A percentile compares a stretch with the other conserved stretches of the same genome.
phyloP scores from a whole-genome alignment of 1,140 invertebrate species.

The Magallana angulata region DNA sequence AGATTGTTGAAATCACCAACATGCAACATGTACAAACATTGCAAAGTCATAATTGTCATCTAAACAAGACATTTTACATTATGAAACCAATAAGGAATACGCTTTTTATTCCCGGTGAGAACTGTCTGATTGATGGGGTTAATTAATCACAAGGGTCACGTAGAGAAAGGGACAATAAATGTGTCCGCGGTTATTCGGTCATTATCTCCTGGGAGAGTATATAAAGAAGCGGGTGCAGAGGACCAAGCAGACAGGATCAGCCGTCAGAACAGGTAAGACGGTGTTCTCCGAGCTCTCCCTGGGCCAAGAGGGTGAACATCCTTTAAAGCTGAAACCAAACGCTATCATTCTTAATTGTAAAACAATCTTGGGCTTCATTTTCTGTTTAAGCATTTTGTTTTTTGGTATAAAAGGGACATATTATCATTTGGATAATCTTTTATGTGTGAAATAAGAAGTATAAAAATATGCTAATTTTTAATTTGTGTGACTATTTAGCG shows the following conservation, averaged over 20 bases:
- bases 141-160: constrained; percentile 12
- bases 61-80: neutral
- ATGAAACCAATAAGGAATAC: constrained; percentile 10
- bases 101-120: neutral
- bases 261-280: neutral
- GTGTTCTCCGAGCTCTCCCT: too few species aligned
- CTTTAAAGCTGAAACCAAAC: too few species aligned
- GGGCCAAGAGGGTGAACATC: too few species aligned
- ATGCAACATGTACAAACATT: neutral
- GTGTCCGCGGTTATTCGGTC: neutral
- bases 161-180: neutral
- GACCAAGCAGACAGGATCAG: neutral
- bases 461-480: too few species aligned
- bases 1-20: neutral
- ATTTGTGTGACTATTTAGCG: too few species aligned
- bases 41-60: neutral
- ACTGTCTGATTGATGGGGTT: constrained; percentile 30
- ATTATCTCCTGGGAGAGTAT: constrained; percentile 11
- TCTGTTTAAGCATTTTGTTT: too few species aligned
- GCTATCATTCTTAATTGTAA: too few species aligned
- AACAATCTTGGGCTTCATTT: too few species aligned
- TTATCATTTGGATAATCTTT: too few species aligned
- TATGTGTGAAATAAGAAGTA: too few species aligned
- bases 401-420: too few species aligned
- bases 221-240: neutral